Evolutionary conservation across 23 tunicate species (phyloP).

Genomic region (Pegea sp.): DNA sequence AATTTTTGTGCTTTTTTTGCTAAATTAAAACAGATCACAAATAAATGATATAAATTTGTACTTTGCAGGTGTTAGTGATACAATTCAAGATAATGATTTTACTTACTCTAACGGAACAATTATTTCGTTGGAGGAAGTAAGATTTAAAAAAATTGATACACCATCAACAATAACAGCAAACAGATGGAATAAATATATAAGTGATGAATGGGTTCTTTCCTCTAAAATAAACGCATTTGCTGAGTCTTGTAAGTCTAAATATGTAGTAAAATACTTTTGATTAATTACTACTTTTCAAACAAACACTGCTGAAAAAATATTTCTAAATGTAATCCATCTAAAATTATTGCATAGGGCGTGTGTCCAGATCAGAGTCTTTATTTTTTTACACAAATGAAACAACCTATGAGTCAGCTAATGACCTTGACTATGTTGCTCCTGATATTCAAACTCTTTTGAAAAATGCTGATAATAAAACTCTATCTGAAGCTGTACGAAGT

Average conservation of each 20-base stretch:
- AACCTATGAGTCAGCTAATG: too few relatives aligned
- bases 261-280: too few relatives aligned
- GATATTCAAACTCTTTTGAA: conserved; percentile 16
- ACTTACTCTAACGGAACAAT: conserved; percentile 29
- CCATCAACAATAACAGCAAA: conserved; percentile 8
- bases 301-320: too few relatives aligned
- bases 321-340: too few relatives aligned
- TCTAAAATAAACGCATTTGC: conserved; percentile 24
- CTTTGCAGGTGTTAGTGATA: too few relatives aligned
- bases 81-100: too few relatives aligned
- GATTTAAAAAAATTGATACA: conserved; percentile 4
- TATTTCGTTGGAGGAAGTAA: conserved; percentile 5
- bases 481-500: conserved; percentile 13
- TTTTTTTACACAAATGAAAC: conserved; percentile 16
- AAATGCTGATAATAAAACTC: conserved; percentile 4
- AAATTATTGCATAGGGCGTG: conserved; percentile 30
- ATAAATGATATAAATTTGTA: too few relatives aligned
- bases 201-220: conserved; percentile 17
- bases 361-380: conserved; percentile 12
- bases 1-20: too few relatives aligned
- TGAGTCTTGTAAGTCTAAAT: conserved; percentile 41
- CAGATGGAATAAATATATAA: conserved; percentile 46
- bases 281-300: too few relatives aligned
- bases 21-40: too few relatives aligned
- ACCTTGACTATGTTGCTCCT: too few relatives aligned